A percentile compares a stretch with the other conserved stretches of the same genome.
Conservation (phyloP, 2,888 invertebrate genomes). For the Athetis lepigone region DNA sequence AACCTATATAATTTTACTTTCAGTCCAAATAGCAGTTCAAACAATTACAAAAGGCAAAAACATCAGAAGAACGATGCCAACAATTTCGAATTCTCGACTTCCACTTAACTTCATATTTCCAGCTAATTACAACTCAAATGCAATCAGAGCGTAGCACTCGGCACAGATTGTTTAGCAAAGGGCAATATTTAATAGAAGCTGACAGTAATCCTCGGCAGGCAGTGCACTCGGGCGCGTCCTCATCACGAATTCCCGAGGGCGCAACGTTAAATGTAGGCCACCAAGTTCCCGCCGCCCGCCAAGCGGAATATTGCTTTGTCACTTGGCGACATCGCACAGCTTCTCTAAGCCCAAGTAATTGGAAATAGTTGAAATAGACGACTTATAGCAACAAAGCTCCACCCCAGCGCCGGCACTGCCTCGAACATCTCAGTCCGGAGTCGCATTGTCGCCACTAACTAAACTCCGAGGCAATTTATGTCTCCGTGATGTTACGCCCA, state of each 20-base stretch:
- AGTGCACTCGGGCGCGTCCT: conserved; percentile 83
- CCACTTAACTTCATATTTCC: conserved; percentile 42
- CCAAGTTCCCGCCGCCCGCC: conserved; percentile 82
- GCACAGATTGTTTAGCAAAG: conserved; percentile 71
- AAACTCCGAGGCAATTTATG: conserved; percentile 59
- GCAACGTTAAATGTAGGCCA: conserved; percentile 88
- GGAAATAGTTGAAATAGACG: conserved; percentile 90
- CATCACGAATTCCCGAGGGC: conserved; percentile 88
- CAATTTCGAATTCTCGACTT: conserved; percentile 10
- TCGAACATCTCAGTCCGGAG: conserved; percentile 50
- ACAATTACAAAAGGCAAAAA: conserved; percentile 5
- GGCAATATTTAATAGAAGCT: conserved; percentile 80
- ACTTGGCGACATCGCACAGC: conserved; percentile 87
- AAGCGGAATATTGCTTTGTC: conserved; percentile 90
- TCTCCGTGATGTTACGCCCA: conserved; percentile 43
- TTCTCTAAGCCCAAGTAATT: conserved; percentile 89
- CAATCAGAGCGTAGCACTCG: conserved; percentile 52
- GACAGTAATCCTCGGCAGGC: conserved; percentile 82
- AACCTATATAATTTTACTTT: not conserved
- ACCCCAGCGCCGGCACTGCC: conserved; percentile 52
- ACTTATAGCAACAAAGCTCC: conserved; percentile 80
- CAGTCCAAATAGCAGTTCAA: conserved; percentile 3
- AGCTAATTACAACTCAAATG: conserved; percentile 50
- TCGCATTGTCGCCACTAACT: conserved; percentile 53
- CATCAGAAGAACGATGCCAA: conserved; percentile 13